phyloP scores from a whole-genome alignment of 1,140 invertebrate species.

The Sycophaga agraensis region DNA sequence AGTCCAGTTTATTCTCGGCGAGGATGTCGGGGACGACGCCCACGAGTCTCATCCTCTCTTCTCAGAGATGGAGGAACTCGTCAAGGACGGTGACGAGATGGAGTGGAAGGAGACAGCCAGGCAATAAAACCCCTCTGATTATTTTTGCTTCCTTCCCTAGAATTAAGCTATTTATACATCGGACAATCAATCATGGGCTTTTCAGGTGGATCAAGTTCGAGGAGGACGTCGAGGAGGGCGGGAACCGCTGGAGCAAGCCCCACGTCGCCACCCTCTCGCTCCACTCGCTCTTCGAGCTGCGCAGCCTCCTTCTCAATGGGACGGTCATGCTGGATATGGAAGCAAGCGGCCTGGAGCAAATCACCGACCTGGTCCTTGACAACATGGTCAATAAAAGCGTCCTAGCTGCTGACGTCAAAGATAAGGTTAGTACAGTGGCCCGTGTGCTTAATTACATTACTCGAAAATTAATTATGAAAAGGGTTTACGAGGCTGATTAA shows the following conservation, averaged over 20 bases:
- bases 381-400: slow-evolving; percentile 83
- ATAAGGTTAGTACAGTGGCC: slow-evolving; percentile 75
- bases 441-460: too few species aligned
- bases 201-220: slow-evolving; percentile 92
- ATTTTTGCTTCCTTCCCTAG: not conserved
- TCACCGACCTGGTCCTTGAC: slow-evolving; percentile 88
- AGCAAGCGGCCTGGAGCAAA: slow-evolving; percentile 78
- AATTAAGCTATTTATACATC: not conserved
- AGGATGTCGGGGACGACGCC: slow-evolving; percentile 83
- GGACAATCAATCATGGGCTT: not conserved
- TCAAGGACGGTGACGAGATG: slow-evolving; percentile 82
- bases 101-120: slow-evolving; percentile 97
- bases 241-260: slow-evolving; percentile 92
- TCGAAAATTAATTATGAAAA: too few species aligned
- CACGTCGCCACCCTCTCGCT: slow-evolving; percentile 90
- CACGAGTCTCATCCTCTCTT: slow-evolving; percentile 86
- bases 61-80: slow-evolving; percentile 94
- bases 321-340: slow-evolving; percentile 91
- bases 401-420: slow-evolving; percentile 73
- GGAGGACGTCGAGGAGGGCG: slow-evolving; percentile 92
- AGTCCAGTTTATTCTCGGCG: slow-evolving; percentile 94
- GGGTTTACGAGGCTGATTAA: too few species aligned
- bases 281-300: slow-evolving; percentile 86
- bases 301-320: slow-evolving; percentile 84
- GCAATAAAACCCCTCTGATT: slow-evolving; percentile 47